Conservation (phyloP, 2,113 vertebrate genomes). For the Gymnocephalus cernua region DNA sequence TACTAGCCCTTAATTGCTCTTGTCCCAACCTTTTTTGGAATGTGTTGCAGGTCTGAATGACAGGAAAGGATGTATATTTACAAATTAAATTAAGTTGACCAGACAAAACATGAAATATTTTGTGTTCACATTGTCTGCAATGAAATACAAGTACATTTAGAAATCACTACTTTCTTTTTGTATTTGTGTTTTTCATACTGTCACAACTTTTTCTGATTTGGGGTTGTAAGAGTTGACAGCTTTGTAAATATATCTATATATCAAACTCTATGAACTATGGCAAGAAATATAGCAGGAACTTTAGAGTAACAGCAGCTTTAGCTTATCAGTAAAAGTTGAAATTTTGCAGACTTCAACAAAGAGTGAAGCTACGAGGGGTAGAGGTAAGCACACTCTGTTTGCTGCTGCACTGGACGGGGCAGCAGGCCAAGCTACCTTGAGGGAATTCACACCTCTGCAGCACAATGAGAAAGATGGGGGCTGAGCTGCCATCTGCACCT, state of each 20-base stretch:
- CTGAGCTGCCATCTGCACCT: conserved; percentile 44
- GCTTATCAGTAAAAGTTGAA: conserved; percentile 36
- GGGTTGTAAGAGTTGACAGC: conserved; percentile 24
- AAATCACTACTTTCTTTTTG: too few relatives aligned
- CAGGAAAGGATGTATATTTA: too few relatives aligned
- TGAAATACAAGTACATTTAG: too few relatives aligned
- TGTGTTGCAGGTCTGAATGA: too few relatives aligned
- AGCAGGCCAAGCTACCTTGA: conserved; percentile 42
- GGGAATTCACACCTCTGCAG: conserved; percentile 55
- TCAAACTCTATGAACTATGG: conserved; percentile 1
- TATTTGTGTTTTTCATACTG: too few relatives aligned
- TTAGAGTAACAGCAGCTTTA: conserved; percentile 13
- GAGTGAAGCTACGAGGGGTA: conserved; percentile 1
- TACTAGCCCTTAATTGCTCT: too few relatives aligned
- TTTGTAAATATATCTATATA: too few relatives aligned
- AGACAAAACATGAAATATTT: too few relatives aligned
- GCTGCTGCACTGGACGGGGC: conserved; percentile 17
- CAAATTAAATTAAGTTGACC: too few relatives aligned
- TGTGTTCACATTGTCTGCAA: too few relatives aligned
- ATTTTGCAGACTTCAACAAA: conserved; percentile 44
- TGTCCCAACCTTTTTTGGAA: too few relatives aligned
- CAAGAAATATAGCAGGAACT: conserved; percentile 11
- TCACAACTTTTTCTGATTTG: too few relatives aligned
- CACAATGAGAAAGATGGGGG: conserved; percentile 35
- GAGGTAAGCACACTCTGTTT: conserved; percentile 8